Percentiles rank a stretch among this genome's conserved stretches.
Evolutionary conservation across 2,113 vertebrate genomes (phyloP).

Genomic region (Lophochroa leadbeateri): DNA sequence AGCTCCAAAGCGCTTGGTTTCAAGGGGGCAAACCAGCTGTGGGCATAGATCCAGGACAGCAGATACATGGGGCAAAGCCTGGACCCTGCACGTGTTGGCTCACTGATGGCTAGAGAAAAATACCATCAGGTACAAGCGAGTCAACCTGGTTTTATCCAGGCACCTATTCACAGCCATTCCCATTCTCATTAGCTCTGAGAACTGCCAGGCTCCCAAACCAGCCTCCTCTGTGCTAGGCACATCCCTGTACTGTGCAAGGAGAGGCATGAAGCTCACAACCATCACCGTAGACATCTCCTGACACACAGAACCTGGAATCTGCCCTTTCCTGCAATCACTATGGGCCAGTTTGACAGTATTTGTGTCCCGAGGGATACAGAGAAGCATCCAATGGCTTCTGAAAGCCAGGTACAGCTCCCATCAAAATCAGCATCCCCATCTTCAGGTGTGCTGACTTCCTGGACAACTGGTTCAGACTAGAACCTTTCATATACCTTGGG

Average conservation of each 20-base stretch:
- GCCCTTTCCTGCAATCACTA: neutral
- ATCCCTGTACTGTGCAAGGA: neutral
- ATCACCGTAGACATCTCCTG: neutral
- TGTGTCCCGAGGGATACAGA: neutral
- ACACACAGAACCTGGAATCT: neutral
- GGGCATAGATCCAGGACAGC: neutral
- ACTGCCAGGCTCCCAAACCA: neutral
- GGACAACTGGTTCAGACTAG: neutral
- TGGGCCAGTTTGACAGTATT: neutral
- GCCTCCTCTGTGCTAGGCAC: neutral
- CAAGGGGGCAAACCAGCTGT: neutral
- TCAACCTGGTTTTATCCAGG: neutral
- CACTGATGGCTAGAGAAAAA: neutral
- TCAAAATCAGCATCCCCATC: neutral
- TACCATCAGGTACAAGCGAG: neutral
- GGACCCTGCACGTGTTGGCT: accelerated
- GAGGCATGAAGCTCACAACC: neutral
- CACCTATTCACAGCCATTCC: neutral
- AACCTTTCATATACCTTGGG: neutral
- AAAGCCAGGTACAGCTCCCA: neutral
- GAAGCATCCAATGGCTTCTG: neutral
- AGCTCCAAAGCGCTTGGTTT: neutral
- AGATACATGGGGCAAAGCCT: neutral
- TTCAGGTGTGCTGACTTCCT: neutral
- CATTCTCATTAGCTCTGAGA: neutral